Conservation (phyloP, 1,140 invertebrate species). For the Grapholita molesta region DNA sequence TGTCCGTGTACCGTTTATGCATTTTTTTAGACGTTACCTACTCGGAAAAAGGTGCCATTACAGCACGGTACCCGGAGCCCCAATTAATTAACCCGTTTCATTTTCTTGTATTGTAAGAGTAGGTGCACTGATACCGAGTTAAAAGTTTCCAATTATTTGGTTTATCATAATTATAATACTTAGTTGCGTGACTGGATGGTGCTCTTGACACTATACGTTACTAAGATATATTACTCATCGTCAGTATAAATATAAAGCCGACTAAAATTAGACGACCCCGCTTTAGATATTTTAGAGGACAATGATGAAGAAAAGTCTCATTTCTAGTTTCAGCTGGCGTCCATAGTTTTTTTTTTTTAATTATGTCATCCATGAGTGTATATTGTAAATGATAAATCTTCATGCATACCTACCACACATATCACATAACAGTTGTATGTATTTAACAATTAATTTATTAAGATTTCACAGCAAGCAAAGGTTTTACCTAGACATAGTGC, state of each 20-base stretch:
- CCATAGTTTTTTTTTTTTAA: slow-evolving; percentile 6
- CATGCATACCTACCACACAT: too few relatives aligned
- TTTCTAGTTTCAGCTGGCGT: slow-evolving; percentile 25
- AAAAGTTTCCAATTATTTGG: background rate
- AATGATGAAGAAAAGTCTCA: slow-evolving; percentile 26
- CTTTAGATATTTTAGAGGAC: slow-evolving; percentile 26
- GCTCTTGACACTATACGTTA: background rate
- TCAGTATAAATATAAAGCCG: background rate
- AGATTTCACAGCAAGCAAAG: background rate
- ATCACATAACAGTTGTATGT: background rate
- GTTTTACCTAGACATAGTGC: background rate
- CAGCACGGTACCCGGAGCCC: too few relatives aligned
- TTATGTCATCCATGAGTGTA: background rate
- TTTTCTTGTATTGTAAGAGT: background rate
- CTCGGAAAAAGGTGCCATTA: too few relatives aligned
- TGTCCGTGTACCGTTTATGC: too few relatives aligned
- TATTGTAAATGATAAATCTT: background rate
- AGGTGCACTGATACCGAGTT: background rate
- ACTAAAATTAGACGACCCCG: slow-evolving; percentile 32
- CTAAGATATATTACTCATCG: background rate
- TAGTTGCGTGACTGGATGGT: background rate
- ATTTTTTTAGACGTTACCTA: too few relatives aligned
- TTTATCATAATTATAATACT: background rate
- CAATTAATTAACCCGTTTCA: background rate
- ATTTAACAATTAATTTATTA: background rate